phyloP scores from a whole-genome alignment of 1,140 invertebrate species.

The Macrosteles quadrilineatus region DNA sequence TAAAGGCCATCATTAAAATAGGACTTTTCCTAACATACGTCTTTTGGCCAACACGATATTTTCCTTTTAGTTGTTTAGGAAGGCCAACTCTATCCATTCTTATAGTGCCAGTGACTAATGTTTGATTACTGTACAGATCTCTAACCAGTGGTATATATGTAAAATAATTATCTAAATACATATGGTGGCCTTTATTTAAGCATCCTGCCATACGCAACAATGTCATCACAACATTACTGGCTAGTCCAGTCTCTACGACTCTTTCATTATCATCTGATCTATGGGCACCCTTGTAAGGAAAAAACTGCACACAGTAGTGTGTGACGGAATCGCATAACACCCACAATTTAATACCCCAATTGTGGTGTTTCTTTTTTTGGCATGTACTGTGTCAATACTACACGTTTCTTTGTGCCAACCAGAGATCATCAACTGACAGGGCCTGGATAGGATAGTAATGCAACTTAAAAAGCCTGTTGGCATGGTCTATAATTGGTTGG shows the following conservation, averaged over 20 bases:
- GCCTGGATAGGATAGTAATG: constrained; percentile 43
- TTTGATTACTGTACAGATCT: background rate
- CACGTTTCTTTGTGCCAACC: constrained; percentile 39
- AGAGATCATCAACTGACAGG: constrained; percentile 42
- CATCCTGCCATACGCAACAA: constrained; percentile 3
- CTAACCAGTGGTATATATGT: background rate
- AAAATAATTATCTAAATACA: constrained; percentile 24
- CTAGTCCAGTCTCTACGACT: constrained; percentile 17
- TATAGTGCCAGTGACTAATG: constrained; percentile 22
- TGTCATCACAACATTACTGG: background rate
- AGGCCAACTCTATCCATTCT: constrained; percentile 19
- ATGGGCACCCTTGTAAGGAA: constrained; percentile 38
- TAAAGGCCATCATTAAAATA: constrained; percentile 24
- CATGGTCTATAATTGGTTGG: constrained; percentile 41
- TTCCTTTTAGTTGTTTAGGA: constrained; percentile 11
- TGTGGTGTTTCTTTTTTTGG: constrained; percentile 42
- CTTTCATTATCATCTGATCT: constrained; percentile 3
- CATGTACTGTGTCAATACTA: constrained; percentile 41
- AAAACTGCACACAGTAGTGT: constrained; percentile 37
- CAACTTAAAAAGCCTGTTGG: constrained; percentile 41
- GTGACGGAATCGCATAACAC: constrained; percentile 36
- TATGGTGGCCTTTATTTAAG: constrained; percentile 25
- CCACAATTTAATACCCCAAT: constrained; percentile 40
- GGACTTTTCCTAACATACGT: constrained; percentile 27
- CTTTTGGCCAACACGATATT: constrained; percentile 20